Base-by-base conservation (phyloP, 2,888 invertebrate genomes). In the Pyrrhopygopsis socrates region DNA sequence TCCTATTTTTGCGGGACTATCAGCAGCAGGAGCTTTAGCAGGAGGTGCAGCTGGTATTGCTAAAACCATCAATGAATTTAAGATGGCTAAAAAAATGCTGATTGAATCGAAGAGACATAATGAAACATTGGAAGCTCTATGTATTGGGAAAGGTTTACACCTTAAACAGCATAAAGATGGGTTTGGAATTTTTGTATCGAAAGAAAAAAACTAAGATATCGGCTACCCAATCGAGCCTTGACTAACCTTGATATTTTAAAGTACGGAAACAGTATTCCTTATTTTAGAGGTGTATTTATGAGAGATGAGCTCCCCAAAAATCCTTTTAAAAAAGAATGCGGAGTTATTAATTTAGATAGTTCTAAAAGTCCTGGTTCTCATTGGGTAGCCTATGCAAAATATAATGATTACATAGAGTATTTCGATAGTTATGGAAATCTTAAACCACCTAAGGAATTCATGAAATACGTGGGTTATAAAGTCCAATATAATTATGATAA, bases 31-130 rank as follows among this genome's bases (percentile, higher is more conserved):
- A 2, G 91, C 94, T 54, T 88, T 96, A 83, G 93, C 94, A n/a
- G 96, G 96, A 41, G 96, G 96, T 38, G 95, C 95, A 45, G 93
- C 95, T n/a, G 95, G 95, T 76, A 94, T 96, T 27, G 93, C 94
- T 5, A 96, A 95, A 95, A 81, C 87, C 15, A 68, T 90, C 27
- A 89, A 95, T 85, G 92, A 95, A 76, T 92, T 95, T 5, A 95
- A 94, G 84, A 82, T 78, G 71, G 95, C 95, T 15, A 93, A 93
- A 93, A 85, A 95, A 86, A 38, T 63, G 20, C 27, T 82, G 9
- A 8, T 15, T n/a, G 54, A 54, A 54, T 54, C 15, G 54, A 54
- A 54, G 54, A 54, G 54, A 54, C 54, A 54, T 9, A 54, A 54
- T 22, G 54, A 54, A 13, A 22, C 9, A 54, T 22, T 54, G 54